These are phyloP conservation scores for Caenorhabditis panamensis DNA, from an alignment of 2,888 invertebrate species.

Conservation along the genomic window DNA sequence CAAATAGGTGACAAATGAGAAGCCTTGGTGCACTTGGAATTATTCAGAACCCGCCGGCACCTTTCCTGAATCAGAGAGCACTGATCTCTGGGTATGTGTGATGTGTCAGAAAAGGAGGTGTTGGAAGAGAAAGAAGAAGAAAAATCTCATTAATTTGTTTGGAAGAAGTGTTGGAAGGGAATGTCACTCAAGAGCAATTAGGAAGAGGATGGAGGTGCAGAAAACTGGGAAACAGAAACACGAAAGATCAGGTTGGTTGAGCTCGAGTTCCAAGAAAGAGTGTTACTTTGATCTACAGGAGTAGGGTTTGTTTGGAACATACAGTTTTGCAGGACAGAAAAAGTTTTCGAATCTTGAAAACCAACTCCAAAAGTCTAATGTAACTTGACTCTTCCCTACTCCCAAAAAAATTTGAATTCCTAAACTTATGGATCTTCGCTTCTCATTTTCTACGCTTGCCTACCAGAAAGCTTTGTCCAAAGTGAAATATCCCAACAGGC, in stretches of 20 bases:
- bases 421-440: background rate
- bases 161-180: too few species aligned
- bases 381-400: background rate
- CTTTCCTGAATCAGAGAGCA: background rate
- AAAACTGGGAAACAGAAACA: background rate
- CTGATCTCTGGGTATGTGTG: too few species aligned
- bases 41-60: background rate
- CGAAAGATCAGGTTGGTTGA: too few species aligned
- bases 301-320: too few species aligned
- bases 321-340: too few species aligned
- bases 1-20: background rate
- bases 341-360: too few species aligned
- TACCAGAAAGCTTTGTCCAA: background rate
- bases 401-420: conserved; percentile 2
- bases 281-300: too few species aligned
- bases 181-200: conserved; percentile 9
- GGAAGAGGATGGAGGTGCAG: background rate
- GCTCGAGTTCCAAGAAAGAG: too few species aligned
- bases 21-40: background rate
- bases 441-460: background rate
- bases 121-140: too few species aligned
- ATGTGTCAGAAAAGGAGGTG: too few species aligned
- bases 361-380: too few species aligned
- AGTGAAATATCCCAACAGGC: background rate
- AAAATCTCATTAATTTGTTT: too few species aligned